These are phyloP conservation scores for Chinchilla lanigera DNA, from an alignment of 2,113 vertebrate species.

Conservation along the genomic window DNA sequence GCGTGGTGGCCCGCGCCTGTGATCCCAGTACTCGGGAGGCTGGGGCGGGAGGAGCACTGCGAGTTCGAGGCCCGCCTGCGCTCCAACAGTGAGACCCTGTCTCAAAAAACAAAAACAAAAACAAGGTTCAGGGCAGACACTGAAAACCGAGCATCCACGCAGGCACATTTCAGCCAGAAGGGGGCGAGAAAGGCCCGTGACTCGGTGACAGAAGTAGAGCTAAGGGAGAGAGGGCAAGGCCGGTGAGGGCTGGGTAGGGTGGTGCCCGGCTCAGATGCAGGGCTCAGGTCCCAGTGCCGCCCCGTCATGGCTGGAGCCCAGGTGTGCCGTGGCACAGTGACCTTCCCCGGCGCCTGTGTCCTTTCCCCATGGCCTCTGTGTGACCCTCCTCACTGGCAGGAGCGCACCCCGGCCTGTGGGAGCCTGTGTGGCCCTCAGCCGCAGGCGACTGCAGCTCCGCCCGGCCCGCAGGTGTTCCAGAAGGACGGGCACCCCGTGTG, in stretches of 20 bases:
- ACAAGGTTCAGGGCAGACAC: too few relatives aligned
- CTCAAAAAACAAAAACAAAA: neutral
- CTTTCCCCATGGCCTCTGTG: neutral
- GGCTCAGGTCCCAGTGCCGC: fast-evolving
- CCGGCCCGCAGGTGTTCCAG: constrained; percentile 92
- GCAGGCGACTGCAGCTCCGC: neutral
- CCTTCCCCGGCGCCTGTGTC: neutral
- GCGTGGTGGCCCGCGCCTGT: neutral
- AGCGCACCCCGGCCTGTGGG: neutral
- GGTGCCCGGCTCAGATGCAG: neutral
- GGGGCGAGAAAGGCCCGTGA: neutral
- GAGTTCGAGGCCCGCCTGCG: neutral
- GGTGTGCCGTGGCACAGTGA: neutral
- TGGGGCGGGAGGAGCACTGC: neutral
- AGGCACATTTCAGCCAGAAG: neutral
- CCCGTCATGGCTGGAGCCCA: neutral
- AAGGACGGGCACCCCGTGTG: constrained; percentile 91
- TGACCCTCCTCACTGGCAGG: neutral
- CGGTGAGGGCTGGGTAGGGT: neutral
- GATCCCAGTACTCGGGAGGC: neutral
- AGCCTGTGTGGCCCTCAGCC: neutral
- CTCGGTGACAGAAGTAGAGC: neutral
- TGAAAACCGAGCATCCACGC: neutral
- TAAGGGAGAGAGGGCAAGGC: neutral
- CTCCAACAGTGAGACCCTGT: neutral